Conservation (phyloP, 2,888 invertebrate species). For the Melanostoma mellinum region DNA sequence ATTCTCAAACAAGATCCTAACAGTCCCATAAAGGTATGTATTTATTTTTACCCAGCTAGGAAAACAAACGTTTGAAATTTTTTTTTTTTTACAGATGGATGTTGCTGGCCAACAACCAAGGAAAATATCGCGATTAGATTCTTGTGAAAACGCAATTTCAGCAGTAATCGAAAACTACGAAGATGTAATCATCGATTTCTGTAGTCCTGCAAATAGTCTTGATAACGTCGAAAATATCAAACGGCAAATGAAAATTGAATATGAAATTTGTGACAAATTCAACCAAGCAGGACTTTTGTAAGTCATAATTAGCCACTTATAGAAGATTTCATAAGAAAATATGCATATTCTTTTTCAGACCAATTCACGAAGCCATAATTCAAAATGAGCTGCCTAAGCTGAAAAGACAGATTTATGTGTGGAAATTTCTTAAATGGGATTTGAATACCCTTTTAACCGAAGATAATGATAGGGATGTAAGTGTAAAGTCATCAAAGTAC, state of each 20-base stretch:
- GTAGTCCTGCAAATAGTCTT: background rate
- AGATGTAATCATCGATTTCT: background rate
- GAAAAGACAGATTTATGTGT: constrained; percentile 66
- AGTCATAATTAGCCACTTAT: background rate
- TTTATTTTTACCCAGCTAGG: background rate
- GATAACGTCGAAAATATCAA: constrained; percentile 10
- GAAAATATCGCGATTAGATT: constrained; percentile 33
- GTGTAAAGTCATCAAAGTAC: constrained; percentile 1
- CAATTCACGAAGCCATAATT: constrained; percentile 71
- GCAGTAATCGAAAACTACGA: background rate
- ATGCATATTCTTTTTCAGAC: constrained; percentile 34
- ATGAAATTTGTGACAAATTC: constrained; percentile 9
- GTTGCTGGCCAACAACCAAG: background rate
- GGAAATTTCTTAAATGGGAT: constrained; percentile 41
- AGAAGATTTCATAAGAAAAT: constrained; percentile 8
- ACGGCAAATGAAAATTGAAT: constrained; percentile 28
- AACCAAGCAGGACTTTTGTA: constrained; percentile 26
- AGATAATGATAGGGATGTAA: constrained; percentile 60
- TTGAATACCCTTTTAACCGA: constrained; percentile 55
- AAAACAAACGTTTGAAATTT: background rate
- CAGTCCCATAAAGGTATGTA: background rate
- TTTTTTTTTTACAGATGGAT: background rate
- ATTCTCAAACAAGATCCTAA: constrained; percentile 28
- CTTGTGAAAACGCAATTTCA: constrained; percentile 17
- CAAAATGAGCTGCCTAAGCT: constrained; percentile 56